Base-by-base conservation (phyloP, 2,888 invertebrate species). In the Nephrotoma appendiculata region DNA sequence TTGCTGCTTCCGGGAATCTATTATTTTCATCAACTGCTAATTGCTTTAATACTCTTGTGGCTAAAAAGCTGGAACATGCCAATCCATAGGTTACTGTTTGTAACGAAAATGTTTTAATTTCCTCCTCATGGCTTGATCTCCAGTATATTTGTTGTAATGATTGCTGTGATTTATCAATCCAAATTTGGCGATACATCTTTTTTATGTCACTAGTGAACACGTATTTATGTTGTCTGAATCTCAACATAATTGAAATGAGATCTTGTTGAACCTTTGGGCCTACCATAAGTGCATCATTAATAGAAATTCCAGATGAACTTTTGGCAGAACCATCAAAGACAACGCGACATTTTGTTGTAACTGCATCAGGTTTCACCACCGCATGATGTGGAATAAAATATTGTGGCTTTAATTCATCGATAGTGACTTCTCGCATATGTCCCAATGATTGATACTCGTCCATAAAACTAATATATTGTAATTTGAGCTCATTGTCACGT, bases 41-140 rank as follows among this genome's bases (percentile, higher is more conserved):
- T 83, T 88, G 88, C 31, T 31, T 31, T n/a, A 89, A 71, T n/a
- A 87, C 87, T 5, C 88, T 87, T 7, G 88, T 88, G 0, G 88
- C 88, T 5, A 89, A 83, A 87, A 86, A 89, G n/a, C 88, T 88
- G 2, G 88, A 89, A 15, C 88, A 87, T 2, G 88, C 88, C 6
- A 87, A 88, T 6, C 89, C 89, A 85, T 88, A 89, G 4, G 88
- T 88, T 9, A 89, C 87, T 0, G 87, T 88, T 42, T 86, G 88
- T 71, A 89, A 57, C 86, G 88, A 83, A 12, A 71, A 88, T 83
- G 84, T 86, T 86, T 87, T 71, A 57, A 89, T 7, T 11, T 85
- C 42, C 48, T 87, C 57, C 5, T n/a, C 15, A 15, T 12, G n/a
- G 19, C 19, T 83, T 83, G 86, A 19, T 48, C 86, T 86, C 7